phyloP scores from a whole-genome alignment of 2,797 vertebrate species.

The Crax fasciolata region DNA sequence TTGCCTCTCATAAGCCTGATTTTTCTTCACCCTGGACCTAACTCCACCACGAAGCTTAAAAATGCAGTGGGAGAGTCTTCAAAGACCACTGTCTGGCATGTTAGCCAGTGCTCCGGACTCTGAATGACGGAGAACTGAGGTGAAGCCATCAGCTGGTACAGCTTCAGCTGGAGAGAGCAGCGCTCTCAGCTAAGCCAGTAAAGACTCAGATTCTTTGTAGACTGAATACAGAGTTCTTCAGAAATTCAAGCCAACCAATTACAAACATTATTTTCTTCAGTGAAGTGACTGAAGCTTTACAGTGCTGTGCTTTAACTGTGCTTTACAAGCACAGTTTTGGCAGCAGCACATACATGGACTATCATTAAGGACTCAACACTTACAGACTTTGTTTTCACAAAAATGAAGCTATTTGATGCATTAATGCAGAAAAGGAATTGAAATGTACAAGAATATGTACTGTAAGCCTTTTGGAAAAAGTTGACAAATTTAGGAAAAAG shows the following conservation, averaged over 20 bases:
- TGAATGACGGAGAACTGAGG: not conserved
- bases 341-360: conserved; percentile 32
- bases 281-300: conserved; percentile 31
- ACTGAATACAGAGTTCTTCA: conserved; percentile 11
- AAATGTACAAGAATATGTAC: not conserved
- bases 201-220: not conserved
- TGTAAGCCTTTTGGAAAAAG: not conserved
- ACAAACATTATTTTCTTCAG: not conserved
- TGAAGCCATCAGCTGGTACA: not conserved
- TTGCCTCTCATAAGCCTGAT: not conserved
- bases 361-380: conserved; percentile 29
- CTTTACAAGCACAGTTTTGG: conserved; percentile 34
- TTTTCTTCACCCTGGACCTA: not conserved
- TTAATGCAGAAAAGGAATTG: not conserved
- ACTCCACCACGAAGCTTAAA: not conserved
- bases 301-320: too few species aligned
- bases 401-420: not conserved
- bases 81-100: not conserved
- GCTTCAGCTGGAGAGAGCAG: not conserved
- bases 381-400: conserved; percentile 27
- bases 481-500: not conserved
- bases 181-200: not conserved
- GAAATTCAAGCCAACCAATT: conserved; percentile 38
- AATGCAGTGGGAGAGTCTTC: not conserved
- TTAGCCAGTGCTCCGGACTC: not conserved